A percentile compares a stretch with the other conserved stretches of the same genome.
Evolutionary conservation across 2,888 invertebrate genomes (phyloP).

Genomic region (Dynastes hyllus): DNA sequence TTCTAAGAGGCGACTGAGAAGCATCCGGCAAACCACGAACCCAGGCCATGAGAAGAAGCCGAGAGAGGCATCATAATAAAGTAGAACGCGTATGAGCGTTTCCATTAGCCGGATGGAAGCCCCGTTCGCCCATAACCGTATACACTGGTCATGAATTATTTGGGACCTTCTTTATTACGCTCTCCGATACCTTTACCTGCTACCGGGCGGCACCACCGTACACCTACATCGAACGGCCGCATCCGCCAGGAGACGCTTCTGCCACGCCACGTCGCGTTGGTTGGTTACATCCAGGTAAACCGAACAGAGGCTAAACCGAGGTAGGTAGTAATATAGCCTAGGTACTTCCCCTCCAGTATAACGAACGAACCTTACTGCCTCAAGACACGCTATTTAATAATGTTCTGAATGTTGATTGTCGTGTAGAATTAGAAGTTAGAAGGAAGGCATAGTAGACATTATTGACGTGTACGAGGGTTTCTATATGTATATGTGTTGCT

Average conservation of each 20-base stretch:
- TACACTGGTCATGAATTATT: constrained; percentile 57
- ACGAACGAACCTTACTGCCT: constrained; percentile 46
- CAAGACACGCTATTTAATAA: constrained; percentile 50
- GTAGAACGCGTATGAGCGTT: constrained; percentile 52
- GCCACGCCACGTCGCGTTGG: constrained; percentile 6
- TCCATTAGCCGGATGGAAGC: constrained; percentile 56
- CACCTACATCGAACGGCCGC: constrained; percentile 14
- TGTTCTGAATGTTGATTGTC: constrained; percentile 49
- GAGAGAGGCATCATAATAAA: constrained; percentile 47
- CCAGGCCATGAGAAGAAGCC: not conserved
- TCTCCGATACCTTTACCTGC: constrained; percentile 36
- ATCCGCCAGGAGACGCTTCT: not conserved
- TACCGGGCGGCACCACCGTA: not conserved
- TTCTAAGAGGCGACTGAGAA: not conserved
- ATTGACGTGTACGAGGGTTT: not conserved
- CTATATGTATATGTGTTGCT: constrained; percentile 10
- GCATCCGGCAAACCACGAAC: not conserved
- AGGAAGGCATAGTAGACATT: not conserved
- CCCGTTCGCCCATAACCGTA: constrained; percentile 55
- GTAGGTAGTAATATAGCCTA: not conserved
- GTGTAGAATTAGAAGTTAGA: constrained; percentile 38
- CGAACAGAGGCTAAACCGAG: not conserved
- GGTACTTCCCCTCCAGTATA: constrained; percentile 24
- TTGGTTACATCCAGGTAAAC: constrained; percentile 41
- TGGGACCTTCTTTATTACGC: constrained; percentile 55